A percentile compares a stretch with the other conserved stretches of the same genome.
Conservation (phyloP, 1,140 invertebrate species). For the Drosophila santomea region DNA sequence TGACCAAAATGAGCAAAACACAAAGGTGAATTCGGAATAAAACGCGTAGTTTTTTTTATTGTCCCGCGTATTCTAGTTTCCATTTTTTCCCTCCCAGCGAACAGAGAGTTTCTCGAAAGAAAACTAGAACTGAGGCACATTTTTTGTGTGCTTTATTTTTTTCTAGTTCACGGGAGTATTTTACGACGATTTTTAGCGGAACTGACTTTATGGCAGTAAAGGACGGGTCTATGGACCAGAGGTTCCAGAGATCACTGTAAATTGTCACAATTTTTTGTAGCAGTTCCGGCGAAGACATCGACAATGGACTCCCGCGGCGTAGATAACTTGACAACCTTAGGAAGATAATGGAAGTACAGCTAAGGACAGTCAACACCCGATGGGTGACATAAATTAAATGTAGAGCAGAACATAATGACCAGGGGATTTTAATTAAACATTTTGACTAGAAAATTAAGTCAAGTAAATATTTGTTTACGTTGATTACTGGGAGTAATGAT, state of each 20-base stretch:
- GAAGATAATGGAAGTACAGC: conserved; percentile 53
- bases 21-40: conserved; percentile 71
- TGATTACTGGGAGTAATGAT: too few relatives aligned
- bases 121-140: conserved; percentile 80
- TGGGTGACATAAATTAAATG: conserved; percentile 26
- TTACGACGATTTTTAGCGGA: conserved; percentile 64
- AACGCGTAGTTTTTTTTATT: conserved; percentile 68
- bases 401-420: conserved; percentile 10
- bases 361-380: conserved; percentile 32
- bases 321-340: conserved; percentile 70
- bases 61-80: conserved; percentile 66
- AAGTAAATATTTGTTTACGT: not conserved
- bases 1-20: conserved; percentile 65
- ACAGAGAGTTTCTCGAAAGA: conserved; percentile 70
- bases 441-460: not conserved
- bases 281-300: conserved; percentile 48
- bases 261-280: conserved; percentile 63
- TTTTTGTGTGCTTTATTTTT: conserved; percentile 75
- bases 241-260: conserved; percentile 38
- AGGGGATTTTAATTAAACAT: not conserved
- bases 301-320: conserved; percentile 63
- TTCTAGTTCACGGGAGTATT: conserved; percentile 55
- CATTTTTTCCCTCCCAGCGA: conserved; percentile 61
- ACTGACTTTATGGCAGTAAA: conserved; percentile 75
- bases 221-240: conserved; percentile 25